Evolutionary conservation across 2,797 vertebrate genomes (phyloP), one percentile per base, ranked within the genome.

Genomic region (Gorsachius magnificus): DNA sequence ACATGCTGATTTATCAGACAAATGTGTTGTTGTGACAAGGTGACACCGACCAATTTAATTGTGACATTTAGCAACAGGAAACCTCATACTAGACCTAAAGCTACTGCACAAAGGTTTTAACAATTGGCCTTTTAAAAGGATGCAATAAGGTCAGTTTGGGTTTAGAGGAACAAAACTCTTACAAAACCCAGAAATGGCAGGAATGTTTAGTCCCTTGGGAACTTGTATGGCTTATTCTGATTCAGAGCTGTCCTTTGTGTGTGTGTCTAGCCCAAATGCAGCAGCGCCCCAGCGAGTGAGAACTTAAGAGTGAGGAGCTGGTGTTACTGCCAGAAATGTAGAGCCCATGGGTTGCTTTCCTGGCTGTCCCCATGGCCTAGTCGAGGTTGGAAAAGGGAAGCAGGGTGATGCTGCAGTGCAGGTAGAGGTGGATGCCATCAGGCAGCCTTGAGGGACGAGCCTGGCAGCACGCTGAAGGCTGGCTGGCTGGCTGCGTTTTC

Each of bases 361-460:
- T 1, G 65, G n/a, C 65, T 51, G 31, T 31, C 25, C 43, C 25
- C 2, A 5, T 10, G 25, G 43, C 48, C 51, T 45, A 5, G 7
- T 13, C 20, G 36, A 13, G 31, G 5, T 13, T 13, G 46, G 10
- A 5, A 29, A 20, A 15, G n/a, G 12, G 28, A 22, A 5, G 25
- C 1, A 1, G 21, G 28, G n/a, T 1, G 13, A 8, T 2, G 1
- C 24, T 0, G 3, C 24, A 13, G 63, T 1, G 21, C 63, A 11
- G 50, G 54, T 3, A 13, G 16, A 25, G 11, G 10, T 5, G 36
- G 45, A 11, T 1, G 7, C 65, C 58, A 21, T 5, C 36, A 8
- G 22, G 16, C 5, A 17, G 22, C 57, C 51, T n/a, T 9, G 25
- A 33, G n/a, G 17, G 24, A 11, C 2, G 19, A 36, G 68, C 36